Percentiles rank a stretch among this genome's conserved stretches.
These are phyloP conservation scores for Aphaenogaster ashmeadi DNA, from an alignment of 1,140 invertebrate species.

Conservation along the genomic window DNA sequence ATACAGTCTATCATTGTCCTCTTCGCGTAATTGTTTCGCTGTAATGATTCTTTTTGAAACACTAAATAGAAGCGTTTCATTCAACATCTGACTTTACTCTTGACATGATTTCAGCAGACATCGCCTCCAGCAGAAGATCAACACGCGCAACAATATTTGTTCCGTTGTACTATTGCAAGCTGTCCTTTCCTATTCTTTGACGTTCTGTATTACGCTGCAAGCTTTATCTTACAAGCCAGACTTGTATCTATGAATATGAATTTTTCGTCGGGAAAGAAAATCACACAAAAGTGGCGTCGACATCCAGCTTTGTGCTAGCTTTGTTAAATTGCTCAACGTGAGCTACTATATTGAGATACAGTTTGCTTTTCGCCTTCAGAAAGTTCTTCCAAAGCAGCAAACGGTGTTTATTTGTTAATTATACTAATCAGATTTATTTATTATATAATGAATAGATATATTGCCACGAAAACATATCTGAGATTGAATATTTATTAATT, in stretches of 20 bases:
- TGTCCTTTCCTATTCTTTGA: not conserved
- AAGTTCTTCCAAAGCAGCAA: not conserved
- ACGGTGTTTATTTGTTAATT: not conserved
- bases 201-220: not conserved
- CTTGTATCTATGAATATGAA: not conserved
- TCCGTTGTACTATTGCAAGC: not conserved
- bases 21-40: not conserved
- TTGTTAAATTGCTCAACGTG: not conserved
- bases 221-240: not conserved
- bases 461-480: not conserved
- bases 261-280: not conserved
- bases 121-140: not conserved
- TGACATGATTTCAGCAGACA: not conserved
- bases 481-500: not conserved
- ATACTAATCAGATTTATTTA: not conserved
- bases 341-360: not conserved
- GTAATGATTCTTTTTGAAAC: conserved; percentile 2
- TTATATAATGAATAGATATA: not conserved
- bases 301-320: not conserved
- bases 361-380: not conserved
- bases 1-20: not conserved
- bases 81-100: not conserved
- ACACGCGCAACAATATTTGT: not conserved
- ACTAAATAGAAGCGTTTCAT: not conserved
- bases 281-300: not conserved